Conservation (phyloP, 2,797 vertebrate species). For the Agapornis canus region DNA sequence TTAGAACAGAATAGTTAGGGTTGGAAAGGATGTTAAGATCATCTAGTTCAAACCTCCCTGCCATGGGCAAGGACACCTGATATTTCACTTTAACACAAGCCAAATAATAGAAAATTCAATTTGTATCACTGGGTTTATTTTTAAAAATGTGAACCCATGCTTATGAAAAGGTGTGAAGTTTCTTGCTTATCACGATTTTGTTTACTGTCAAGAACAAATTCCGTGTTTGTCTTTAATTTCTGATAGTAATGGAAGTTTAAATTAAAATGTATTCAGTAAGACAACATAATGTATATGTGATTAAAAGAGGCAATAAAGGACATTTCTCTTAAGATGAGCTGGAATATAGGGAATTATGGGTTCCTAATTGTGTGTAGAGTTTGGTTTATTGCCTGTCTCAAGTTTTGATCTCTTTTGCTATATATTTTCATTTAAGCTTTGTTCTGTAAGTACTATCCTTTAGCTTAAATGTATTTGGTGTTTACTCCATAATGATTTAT, state of each 20-base stretch:
- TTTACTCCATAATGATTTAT: background rate
- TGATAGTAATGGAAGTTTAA: background rate
- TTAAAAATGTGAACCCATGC: background rate
- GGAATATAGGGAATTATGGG: background rate
- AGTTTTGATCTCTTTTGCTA: background rate
- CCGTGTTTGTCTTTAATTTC: background rate
- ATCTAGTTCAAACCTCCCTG: too few species aligned
- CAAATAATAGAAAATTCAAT: background rate
- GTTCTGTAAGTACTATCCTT: background rate
- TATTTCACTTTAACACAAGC: background rate
- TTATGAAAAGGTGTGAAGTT: background rate
- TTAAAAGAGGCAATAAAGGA: background rate
- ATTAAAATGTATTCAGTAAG: background rate
- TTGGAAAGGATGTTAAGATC: too few species aligned
- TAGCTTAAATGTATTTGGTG: background rate
- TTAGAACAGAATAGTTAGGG: background rate
- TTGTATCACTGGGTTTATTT: background rate
- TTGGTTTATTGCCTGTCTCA: background rate
- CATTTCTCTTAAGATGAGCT: background rate
- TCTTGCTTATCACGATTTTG: background rate
- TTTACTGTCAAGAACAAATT: background rate
- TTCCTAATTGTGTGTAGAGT: background rate
- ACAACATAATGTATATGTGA: background rate
- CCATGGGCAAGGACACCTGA: too few species aligned
- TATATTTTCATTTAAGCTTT: background rate